Base-by-base conservation (phyloP, 2,888 invertebrate genomes). In the Diachrysia chrysitis region DNA sequence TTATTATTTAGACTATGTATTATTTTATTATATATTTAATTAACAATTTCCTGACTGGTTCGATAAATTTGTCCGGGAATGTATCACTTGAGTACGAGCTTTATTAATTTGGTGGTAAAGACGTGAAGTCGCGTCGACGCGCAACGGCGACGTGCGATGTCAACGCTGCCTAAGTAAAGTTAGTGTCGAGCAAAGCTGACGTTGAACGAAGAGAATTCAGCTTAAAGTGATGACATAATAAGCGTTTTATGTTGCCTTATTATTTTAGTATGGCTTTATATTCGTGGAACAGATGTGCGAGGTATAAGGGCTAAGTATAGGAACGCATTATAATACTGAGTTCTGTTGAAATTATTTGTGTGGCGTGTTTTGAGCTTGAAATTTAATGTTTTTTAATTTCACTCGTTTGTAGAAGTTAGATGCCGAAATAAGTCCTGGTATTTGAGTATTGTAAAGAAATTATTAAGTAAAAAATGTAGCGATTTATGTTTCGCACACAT, bases 181-280 rank as follows among this genome's bases (percentile, higher is more conserved):
- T 53, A 35, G 23, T 55, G 66, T 67, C 58, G 29, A 21, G 37
- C n/a, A 64, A 61, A 58, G 48, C 60, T 71, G 66, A 63, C 64
- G 23, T 32, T 29, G 14, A 14, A 21, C 16, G 42, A 14, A 25
- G 42, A 16, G 23, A 42, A 25, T 42, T 46, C 23, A 16, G 25
- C 42, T 19, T 19, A 19, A 10, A 35, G 25, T 35, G 17, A 32
- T 3, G 6, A 37, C 16, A 57, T 57, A 46, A 25, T 46, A 46
- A 46, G 29, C 21, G 21, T 51, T 17, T 21, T 21, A 51, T 51
- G 19, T 19, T 51, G 21, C 48, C 19, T 14, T 51, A 51, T 21
- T 51, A 51, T 51, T 51, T 21, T 51, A 51, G 48, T 12, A 51
- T 21, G n/a, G 14, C 19, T 48, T 17, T 48, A 48, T 48, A 48